Conservation (phyloP, 2,797 vertebrate genomes). For the Pseudopleuronectes americanus region DNA sequence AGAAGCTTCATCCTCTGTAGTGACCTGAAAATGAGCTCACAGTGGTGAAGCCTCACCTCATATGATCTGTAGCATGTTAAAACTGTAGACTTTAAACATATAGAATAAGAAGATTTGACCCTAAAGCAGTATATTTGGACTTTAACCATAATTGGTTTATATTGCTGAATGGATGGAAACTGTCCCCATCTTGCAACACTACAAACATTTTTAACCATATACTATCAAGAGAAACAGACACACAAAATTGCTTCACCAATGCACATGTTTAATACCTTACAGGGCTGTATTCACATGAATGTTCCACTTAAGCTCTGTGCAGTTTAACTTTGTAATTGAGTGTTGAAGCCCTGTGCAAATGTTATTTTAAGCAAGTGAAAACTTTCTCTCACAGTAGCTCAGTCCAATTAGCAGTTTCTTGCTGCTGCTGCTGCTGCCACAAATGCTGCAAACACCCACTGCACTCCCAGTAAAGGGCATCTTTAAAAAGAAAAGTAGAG, state of each 20-base stretch:
- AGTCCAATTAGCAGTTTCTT: not conserved
- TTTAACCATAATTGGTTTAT: too few species aligned
- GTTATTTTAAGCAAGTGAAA: not conserved
- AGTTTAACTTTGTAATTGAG: not conserved
- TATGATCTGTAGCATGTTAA: not conserved
- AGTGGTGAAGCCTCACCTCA: not conserved
- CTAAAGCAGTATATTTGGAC: too few species aligned
- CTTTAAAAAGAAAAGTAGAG: not conserved
- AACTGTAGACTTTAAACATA: too few species aligned
- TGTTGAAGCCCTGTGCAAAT: not conserved
- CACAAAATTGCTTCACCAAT: too few species aligned
- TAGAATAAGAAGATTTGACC: too few species aligned
- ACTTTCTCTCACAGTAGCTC: slow-evolving; percentile 1
- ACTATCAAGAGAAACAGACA: too few species aligned
- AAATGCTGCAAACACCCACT: not conserved
- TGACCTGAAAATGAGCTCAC: slow-evolving; percentile 19
- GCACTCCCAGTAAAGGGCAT: not conserved
- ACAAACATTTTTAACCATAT: too few species aligned
- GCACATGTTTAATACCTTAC: too few species aligned
- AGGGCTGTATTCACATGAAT: not conserved
- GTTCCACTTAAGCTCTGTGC: not conserved
- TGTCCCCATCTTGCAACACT: too few species aligned
- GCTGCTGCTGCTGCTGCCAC: not conserved
- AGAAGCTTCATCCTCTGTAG: not conserved
- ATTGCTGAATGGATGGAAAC: too few species aligned